phyloP scores from a whole-genome alignment of 2,888 invertebrate genomes.

The Ophion obscuratus region DNA sequence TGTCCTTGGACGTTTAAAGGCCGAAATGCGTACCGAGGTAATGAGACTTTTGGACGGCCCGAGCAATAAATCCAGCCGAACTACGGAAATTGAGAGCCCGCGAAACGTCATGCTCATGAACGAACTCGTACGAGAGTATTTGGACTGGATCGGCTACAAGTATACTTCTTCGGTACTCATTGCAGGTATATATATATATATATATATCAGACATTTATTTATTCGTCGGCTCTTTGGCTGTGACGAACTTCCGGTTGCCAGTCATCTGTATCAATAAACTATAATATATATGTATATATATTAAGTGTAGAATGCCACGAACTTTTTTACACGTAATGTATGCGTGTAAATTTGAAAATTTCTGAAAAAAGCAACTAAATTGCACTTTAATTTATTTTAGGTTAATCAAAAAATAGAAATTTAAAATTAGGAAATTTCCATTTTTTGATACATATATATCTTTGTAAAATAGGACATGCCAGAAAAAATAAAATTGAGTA shows the following conservation, averaged over 20 bases:
- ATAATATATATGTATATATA: no score
- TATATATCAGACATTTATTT: background rate
- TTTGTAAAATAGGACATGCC: no score
- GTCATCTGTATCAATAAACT: background rate
- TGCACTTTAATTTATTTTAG: background rate
- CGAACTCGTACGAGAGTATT: conserved; percentile 88
- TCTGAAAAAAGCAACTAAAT: background rate
- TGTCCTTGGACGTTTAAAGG: conserved; percentile 79
- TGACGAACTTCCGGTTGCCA: background rate
- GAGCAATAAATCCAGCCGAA: conserved; percentile 69
- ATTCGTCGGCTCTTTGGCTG: no score
- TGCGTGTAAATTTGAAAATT: no score
- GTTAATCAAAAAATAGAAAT: no score
- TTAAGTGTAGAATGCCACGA: no score
- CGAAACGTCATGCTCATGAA: conserved; percentile 85
- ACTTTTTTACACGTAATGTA: no score
- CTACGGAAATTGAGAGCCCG: conserved; percentile 74
- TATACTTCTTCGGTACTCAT: conserved; percentile 87
- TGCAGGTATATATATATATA: conserved; percentile 81
- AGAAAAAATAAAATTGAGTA: background rate
- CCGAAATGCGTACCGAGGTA: conserved; percentile 81
- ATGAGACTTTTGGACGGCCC: conserved; percentile 79
- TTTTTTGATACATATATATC: background rate
- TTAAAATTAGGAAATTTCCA: background rate
- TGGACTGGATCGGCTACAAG: conserved; percentile 90